These are phyloP conservation scores for Thinocorus orbignyianus DNA, from an alignment of 2,113 vertebrate species.

Conservation along the genomic window DNA sequence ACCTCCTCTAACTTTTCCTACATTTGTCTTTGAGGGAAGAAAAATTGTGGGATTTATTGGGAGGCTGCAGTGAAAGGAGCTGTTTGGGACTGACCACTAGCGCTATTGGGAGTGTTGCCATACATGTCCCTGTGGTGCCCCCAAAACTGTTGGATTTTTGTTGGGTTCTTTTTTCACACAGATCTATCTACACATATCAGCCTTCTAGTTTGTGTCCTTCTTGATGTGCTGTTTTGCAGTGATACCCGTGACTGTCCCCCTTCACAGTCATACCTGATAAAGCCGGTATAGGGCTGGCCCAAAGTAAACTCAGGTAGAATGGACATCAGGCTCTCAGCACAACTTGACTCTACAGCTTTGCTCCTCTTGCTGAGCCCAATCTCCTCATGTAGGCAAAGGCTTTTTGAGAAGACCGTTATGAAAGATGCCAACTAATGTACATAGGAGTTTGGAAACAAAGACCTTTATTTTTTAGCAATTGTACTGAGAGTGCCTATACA, in stretches of 20 bases:
- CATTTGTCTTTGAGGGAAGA: not conserved
- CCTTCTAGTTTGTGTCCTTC: not conserved
- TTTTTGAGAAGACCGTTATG: not conserved
- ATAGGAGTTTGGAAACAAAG: not conserved
- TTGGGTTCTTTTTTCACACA: not conserved
- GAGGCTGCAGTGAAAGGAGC: not conserved
- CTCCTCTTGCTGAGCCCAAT: not conserved
- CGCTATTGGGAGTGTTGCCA: not conserved
- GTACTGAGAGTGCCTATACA: accelerated
- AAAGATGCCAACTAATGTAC: not conserved
- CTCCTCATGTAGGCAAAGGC: not conserved
- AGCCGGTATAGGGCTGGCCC: not conserved
- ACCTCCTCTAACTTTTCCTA: not conserved
- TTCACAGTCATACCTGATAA: not conserved
- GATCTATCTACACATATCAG: not conserved
- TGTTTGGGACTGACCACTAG: not conserved
- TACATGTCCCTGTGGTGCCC: not conserved
- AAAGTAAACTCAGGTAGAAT: not conserved
- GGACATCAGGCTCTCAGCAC: not conserved
- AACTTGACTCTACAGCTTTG: not conserved
- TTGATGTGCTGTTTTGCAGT: not conserved
- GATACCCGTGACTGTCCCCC: not conserved
- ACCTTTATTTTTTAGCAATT: not conserved
- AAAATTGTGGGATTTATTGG: not conserved
- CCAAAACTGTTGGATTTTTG: not conserved